phyloP scores from a whole-genome alignment of 2,113 vertebrate genomes.

The Sinocyclocheilus grahami region DNA sequence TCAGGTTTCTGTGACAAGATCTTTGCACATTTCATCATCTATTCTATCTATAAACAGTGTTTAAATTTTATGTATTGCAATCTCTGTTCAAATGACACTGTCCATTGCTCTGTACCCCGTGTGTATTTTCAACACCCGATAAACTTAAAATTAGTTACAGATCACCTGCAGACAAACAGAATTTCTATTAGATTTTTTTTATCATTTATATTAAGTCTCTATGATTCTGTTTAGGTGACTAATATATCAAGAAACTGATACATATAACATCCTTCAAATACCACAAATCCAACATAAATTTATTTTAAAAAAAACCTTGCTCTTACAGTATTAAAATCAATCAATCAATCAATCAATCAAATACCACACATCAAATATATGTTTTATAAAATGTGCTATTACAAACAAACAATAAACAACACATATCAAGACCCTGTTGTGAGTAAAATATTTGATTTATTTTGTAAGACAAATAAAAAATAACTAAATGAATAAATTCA shows the following conservation, averaged over 20 bases:
- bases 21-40: background rate
- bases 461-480: too few relatives aligned
- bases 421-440: too few relatives aligned
- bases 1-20: background rate
- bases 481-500: too few relatives aligned
- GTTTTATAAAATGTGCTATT: too few relatives aligned
- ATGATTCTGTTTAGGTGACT: background rate
- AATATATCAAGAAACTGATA: background rate
- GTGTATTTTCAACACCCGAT: background rate
- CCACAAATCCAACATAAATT: background rate
- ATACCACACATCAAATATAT: too few relatives aligned
- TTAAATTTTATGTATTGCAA: background rate
- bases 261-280: background rate
- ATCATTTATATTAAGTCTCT: background rate
- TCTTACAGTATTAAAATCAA: background rate
- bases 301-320: background rate
- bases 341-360: background rate
- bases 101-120: background rate
- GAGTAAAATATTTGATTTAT: too few relatives aligned
- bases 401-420: too few relatives aligned
- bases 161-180: too few relatives aligned
- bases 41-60: background rate
- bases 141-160: too few relatives aligned
- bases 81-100: background rate
- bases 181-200: too few relatives aligned